Base-by-base conservation (phyloP, 1,140 invertebrate species). In the Bradynema listronoti region DNA sequence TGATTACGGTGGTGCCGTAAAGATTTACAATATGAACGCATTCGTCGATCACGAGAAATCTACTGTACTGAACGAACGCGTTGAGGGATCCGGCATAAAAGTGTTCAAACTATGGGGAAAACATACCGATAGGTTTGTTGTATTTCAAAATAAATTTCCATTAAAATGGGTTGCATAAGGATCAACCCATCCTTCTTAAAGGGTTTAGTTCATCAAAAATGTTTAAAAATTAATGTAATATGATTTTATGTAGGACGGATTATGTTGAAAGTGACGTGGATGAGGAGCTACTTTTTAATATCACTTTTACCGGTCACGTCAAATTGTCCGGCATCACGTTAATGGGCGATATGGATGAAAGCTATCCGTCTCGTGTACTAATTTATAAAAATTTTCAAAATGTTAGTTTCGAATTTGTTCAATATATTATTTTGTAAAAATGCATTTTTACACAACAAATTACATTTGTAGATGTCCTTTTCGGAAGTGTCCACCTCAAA, bases 81-180 rank as follows among this genome's bases (percentile, higher is more conserved):
- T 82, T 32, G 90, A 94, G 75, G 88, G 86, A 34, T 87, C 87
- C 30, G 91, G 89, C 43, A 88, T 86, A 80, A 81, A 81, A 32
- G 85, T 97, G 7, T 96, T 97, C 71, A 94, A 92, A 80, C 83
- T 88, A 0, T 96, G 90, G 87, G 88, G 92, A 72, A 84, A 89
- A 47, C 82, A 90, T 64, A 78, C 89, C 25, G 85, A 89, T 73
- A 86, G 77, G 89, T 91, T 80, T 78, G 78, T 78, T n/a, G n/a
- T n/a, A n/a, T n/a, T n/a, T n/a, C n/a, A n/a, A n/a, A n/a, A n/a
- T n/a, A n/a, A n/a, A n/a, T n/a, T n/a, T n/a, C n/a, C n/a, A n/a
- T n/a, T n/a, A n/a, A n/a, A n/a, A n/a, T n/a, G n/a, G n/a, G n/a
- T n/a, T n/a, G n/a, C n/a, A n/a, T n/a, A n/a, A n/a, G n/a, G n/a